A percentile compares a stretch with the other conserved stretches of the same genome.
phyloP scores from a whole-genome alignment of 2,797 vertebrate species.

The Lateolabrax maculatus region DNA sequence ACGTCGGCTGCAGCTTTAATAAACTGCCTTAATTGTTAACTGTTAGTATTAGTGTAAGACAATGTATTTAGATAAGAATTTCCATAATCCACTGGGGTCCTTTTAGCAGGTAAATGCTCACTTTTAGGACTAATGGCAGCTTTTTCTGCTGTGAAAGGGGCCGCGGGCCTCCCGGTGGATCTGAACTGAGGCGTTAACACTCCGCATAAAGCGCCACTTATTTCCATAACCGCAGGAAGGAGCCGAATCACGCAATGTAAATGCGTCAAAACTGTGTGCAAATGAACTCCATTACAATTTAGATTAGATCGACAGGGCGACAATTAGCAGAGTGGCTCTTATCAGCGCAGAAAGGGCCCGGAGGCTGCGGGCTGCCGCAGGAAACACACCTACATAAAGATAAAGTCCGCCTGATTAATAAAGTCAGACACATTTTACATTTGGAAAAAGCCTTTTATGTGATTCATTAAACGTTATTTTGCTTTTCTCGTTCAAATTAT shows the following conservation, averaged over 20 bases:
- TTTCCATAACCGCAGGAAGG: slow-evolving; percentile 78
- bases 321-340: slow-evolving; percentile 79
- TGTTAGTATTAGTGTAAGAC: slow-evolving; percentile 20
- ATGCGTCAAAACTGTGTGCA: slow-evolving; percentile 80
- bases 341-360: slow-evolving; percentile 51
- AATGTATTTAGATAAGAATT: slow-evolving; percentile 49
- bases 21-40: neutral
- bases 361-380: neutral
- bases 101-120: slow-evolving; percentile 41
- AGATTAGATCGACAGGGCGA: slow-evolving; percentile 82
- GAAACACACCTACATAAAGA: neutral
- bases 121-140: slow-evolving; percentile 58
- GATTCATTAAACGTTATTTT: neutral
- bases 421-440: neutral
- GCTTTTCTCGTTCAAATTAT: neutral
- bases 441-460: no score
- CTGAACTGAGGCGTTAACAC: slow-evolving; percentile 56
- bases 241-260: slow-evolving; percentile 76
- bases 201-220: slow-evolving; percentile 44
- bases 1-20: neutral
- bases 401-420: neutral
- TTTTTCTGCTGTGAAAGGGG: slow-evolving; percentile 57
- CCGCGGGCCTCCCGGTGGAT: slow-evolving; percentile 55
- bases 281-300: slow-evolving; percentile 84
- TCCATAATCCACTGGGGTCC: slow-evolving; percentile 31